A percentile compares a stretch with the other conserved stretches of the same genome.
Conservation (phyloP, 2,113 vertebrate species). For the Candoia aspera region DNA sequence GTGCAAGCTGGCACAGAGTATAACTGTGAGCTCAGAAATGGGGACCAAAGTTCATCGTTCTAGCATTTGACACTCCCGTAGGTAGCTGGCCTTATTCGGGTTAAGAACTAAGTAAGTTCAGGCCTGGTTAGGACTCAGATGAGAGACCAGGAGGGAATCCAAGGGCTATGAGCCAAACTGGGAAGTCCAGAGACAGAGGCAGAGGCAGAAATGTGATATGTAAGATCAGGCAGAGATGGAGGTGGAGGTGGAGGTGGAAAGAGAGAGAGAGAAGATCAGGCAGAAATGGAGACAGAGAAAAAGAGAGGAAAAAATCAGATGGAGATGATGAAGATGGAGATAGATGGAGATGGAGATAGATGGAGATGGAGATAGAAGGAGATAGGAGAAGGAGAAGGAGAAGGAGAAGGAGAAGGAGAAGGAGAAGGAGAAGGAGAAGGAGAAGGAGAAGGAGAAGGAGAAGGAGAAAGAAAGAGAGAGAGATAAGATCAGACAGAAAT, state of each 20-base stretch:
- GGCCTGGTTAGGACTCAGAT: too few species aligned
- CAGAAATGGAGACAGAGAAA: too few species aligned
- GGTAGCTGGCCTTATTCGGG: neutral
- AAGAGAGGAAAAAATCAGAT: too few species aligned
- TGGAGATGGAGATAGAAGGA: neutral
- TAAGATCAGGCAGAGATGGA: too few species aligned
- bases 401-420: too few species aligned
- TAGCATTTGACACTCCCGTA: neutral
- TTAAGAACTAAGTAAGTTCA: neutral
- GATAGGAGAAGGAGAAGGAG: neutral
- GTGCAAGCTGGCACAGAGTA: neutral
- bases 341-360: neutral
- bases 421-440: neutral
- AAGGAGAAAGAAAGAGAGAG: neutral
- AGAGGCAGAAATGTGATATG: too few species aligned
- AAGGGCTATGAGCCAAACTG: too few species aligned
- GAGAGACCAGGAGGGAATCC: too few species aligned
- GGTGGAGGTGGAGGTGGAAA: too few species aligned
- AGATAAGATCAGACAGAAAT: neutral
- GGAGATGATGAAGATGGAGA: neutral
- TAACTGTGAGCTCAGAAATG: neutral
- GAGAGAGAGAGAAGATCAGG: too few species aligned
- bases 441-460: too few species aligned
- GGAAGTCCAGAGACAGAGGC: too few species aligned
- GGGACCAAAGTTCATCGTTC: neutral